Percentiles rank a stretch among this genome's conserved stretches.
Evolutionary conservation across 2,797 vertebrate genomes (phyloP).

Genomic region (Acipenser oxyrinchus): DNA sequence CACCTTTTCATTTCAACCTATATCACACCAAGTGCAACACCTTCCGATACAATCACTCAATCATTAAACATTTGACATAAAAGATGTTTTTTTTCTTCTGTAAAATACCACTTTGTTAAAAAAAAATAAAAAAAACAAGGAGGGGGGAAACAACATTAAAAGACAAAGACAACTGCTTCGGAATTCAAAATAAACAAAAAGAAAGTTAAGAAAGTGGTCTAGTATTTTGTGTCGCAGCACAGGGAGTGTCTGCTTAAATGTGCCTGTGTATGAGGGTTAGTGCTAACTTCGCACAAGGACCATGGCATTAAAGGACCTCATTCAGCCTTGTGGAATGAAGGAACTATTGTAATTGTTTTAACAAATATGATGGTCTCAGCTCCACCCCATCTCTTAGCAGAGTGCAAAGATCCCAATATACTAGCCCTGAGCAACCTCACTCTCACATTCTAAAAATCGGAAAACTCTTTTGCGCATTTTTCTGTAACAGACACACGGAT

Average conservation of each 20-base stretch:
- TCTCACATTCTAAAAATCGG: conserved; percentile 83
- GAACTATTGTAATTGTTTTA: conserved; percentile 78
- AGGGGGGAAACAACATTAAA: conserved; percentile 51
- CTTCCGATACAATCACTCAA: conserved; percentile 68
- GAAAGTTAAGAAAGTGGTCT: conserved; percentile 68
- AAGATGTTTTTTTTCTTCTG: conserved; percentile 42
- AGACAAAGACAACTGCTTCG: conserved; percentile 53
- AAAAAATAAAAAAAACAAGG: conserved; percentile 25
- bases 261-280: conserved; percentile 80
- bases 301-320: conserved; percentile 79
- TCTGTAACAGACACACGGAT: conserved; percentile 94
- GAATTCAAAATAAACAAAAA: conserved; percentile 45
- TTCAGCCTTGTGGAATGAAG: conserved; percentile 85
- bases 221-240: conserved; percentile 77
- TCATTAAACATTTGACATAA: conserved; percentile 39
- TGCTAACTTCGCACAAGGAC: conserved; percentile 78
- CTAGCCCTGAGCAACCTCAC: conserved; percentile 75
- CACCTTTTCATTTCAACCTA: conserved; percentile 58
- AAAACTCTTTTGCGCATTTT: conserved; percentile 97
- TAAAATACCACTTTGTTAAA: conserved; percentile 63
- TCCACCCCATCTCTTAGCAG: conserved; percentile 78
- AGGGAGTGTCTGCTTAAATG: conserved; percentile 75
- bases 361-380: conserved; percentile 72
- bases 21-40: conserved; percentile 69
- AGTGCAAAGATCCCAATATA: conserved; percentile 80